Conservation (phyloP, 1,140 invertebrate species). For the Pogonus chalceus region DNA sequence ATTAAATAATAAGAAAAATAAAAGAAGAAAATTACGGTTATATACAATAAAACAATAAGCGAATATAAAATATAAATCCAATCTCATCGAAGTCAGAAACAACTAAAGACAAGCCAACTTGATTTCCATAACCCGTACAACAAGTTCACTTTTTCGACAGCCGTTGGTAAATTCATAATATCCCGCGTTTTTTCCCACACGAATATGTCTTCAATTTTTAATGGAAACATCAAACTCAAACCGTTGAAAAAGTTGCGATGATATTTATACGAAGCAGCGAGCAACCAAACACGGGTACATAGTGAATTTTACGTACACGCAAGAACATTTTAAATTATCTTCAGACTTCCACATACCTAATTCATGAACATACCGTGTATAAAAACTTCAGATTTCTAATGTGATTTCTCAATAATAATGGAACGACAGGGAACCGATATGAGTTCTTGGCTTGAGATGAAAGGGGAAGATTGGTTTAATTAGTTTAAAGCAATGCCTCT, state of each 20-base stretch:
- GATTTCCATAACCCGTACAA: slow-evolving; percentile 3
- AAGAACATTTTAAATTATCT: slow-evolving; percentile 10
- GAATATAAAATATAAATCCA: no score
- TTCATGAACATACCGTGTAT: slow-evolving; percentile 11
- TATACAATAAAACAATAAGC: no score
- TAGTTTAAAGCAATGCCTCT: no score
- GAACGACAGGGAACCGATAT: neutral
- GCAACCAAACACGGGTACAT: neutral
- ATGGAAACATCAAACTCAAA: slow-evolving; percentile 4
- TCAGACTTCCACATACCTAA: slow-evolving; percentile 13
- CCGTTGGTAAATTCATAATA: neutral
- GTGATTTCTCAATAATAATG: slow-evolving; percentile 15
- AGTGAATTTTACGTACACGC: neutral
- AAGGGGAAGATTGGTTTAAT: no score
- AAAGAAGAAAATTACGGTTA: no score
- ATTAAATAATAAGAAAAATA: no score
- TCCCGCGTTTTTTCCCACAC: neutral
- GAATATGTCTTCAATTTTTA: neutral
- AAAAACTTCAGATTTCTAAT: slow-evolving; percentile 2
- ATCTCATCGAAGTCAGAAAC: no score
- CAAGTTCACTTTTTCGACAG: neutral
- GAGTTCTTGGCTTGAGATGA: no score
- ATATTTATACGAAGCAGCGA: neutral
- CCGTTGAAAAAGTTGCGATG: neutral
- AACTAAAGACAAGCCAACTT: no score